Conservation (phyloP, 1,140 invertebrate genomes). For the Drosophila navojoa region DNA sequence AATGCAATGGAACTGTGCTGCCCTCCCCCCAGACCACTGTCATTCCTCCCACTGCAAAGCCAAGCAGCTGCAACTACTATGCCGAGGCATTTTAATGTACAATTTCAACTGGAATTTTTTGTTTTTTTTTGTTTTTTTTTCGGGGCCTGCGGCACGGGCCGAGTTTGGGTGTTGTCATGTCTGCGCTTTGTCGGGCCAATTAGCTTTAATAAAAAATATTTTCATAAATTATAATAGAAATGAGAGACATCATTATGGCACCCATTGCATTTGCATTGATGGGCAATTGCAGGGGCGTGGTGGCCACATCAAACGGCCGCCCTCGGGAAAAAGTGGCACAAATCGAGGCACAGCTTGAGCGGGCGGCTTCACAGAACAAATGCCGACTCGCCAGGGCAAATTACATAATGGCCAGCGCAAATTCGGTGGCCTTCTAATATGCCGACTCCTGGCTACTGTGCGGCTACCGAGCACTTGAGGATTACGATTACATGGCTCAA, state of each 20-base stretch:
- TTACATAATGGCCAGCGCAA: slow-evolving; percentile 77
- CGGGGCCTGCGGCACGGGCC: slow-evolving; percentile 54
- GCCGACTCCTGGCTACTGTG: slow-evolving; percentile 64
- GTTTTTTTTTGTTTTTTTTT: too few relatives aligned
- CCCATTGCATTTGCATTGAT: slow-evolving; percentile 69
- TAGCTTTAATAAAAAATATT: slow-evolving; percentile 76
- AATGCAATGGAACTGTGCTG: slow-evolving; percentile 67
- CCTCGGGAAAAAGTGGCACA: slow-evolving; percentile 69
- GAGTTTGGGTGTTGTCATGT: neutral
- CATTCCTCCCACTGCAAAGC: neutral
- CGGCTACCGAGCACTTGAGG: slow-evolving; percentile 46
- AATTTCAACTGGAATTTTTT: neutral
- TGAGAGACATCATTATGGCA: slow-evolving; percentile 37
- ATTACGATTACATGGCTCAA: slow-evolving; percentile 68
- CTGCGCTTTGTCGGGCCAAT: slow-evolving; percentile 66
- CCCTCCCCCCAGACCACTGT: neutral
- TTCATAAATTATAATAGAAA: slow-evolving; percentile 73
- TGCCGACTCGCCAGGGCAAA: slow-evolving; percentile 50
- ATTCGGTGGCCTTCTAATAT: slow-evolving; percentile 33
- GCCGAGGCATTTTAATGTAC: slow-evolving; percentile 72
- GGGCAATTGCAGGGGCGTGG: slow-evolving; percentile 23
- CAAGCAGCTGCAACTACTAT: slow-evolving; percentile 43
- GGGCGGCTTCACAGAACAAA: slow-evolving; percentile 24
- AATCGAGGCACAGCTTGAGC: slow-evolving; percentile 54
- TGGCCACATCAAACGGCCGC: slow-evolving; percentile 57